Evolutionary conservation across 2,888 invertebrate genomes (phyloP), one percentile per base, ranked within the genome.

Genomic region (Emmelina monodactyla): DNA sequence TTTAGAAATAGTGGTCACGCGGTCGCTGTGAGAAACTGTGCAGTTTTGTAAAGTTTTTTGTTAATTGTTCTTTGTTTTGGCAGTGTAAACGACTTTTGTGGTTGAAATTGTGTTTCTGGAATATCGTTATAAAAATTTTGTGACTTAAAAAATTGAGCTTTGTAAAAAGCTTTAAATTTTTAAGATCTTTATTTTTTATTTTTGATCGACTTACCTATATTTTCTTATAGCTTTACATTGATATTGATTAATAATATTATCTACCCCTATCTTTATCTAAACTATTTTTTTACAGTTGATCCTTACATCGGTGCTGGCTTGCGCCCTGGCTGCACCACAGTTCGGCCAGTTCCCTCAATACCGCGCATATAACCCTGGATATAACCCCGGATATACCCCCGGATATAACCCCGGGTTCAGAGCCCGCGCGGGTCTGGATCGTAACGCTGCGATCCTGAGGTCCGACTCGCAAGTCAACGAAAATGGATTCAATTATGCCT

Each of bases 401-500:
- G 40, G 37, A 5, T 59, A 67, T 45, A 55, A 57, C 47, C 56
- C 55, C 34, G 60, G 61, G 13, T 32, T 41, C 29, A 54, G 75
- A n/a, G n/a, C n/a, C n/a, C 15, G 53, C 70, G 56, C 72, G 0
- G 45, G 59, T 0, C 28, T 63, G 1, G 78, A 78, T 16, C 53
- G 67, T 25, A 66, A 55, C 36, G 79, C 79, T 0, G 64, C 62
- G 11, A 62, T 79, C 40, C 39, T 78, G 47, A 58, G 76, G 33
- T 71, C 71, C 0, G 62, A 62, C 0, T 51, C 66, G 1, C 66
- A 70, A 7, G 67, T 62, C 44, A 76, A 66, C 43, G 71, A 72
- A 22, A 51, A 59, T 2, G 79, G 78, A 13, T 79, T 58, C 53
- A 64, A 55, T 29, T 73, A 53, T 40, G 83, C 84, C 31, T 87